Percentiles rank a stretch among this genome's conserved stretches.
phyloP scores from a whole-genome alignment of 2,888 invertebrate genomes.

The Macrosiphum euphorbiae region DNA sequence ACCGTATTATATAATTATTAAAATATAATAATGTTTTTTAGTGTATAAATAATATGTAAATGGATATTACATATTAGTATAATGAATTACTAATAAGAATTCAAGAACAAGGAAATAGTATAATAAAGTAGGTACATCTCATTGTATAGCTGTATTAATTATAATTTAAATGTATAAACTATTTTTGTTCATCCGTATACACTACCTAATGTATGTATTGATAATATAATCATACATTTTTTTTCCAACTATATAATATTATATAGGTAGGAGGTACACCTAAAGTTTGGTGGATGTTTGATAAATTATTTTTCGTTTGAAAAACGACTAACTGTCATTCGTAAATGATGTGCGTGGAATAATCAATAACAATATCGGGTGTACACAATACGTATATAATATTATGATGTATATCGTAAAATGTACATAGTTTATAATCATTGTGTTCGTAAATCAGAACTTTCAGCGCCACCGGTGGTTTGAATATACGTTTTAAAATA shows the following conservation, averaged over 20 bases:
- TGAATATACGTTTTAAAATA: slow-evolving; percentile 43
- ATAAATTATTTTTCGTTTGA: slow-evolving; percentile 32
- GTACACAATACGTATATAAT: not conserved
- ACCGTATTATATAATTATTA: not conserved
- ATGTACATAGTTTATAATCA: slow-evolving; percentile 9
- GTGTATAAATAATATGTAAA: not conserved
- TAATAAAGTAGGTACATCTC: too few relatives aligned
- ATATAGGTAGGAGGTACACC: not conserved
- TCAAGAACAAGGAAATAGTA: not conserved
- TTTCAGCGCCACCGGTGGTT: slow-evolving; percentile 34
- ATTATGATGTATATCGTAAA: not conserved
- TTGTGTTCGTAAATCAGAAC: slow-evolving; percentile 28
- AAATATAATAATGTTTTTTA: not conserved
- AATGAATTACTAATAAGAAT: not conserved
- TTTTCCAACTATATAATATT: not conserved
- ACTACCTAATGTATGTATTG: not conserved
- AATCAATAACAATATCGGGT: not conserved
- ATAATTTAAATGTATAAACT: not conserved
- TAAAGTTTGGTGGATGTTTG: not conserved
- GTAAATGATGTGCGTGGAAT: not conserved
- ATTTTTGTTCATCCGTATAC: not conserved
- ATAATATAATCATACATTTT: not conserved
- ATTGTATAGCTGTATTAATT: too few relatives aligned
- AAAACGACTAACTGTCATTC: not conserved
- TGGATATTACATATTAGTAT: not conserved